Evolutionary conservation across 30 jellyfish, hydroid and myxozoan genomes (phyloP).

Genomic region (Aurelia aurita): DNA sequence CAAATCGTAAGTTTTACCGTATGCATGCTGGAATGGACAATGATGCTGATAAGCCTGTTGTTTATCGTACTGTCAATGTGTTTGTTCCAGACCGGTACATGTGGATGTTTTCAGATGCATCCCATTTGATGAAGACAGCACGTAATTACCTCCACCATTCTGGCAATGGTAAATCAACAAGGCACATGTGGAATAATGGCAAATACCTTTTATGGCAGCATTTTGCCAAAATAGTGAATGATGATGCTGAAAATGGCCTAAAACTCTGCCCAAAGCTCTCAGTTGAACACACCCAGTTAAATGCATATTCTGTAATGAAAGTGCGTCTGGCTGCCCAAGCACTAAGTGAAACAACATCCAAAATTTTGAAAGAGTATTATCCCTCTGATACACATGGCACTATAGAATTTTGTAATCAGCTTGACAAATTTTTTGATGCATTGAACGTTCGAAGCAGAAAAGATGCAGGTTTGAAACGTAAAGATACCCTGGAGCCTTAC

Average conservation of each 20-base stretch:
- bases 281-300: constrained; percentile 43
- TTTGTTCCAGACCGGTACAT: constrained; percentile 61
- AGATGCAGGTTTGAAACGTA: constrained; percentile 38
- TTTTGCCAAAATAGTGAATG: constrained; percentile 39
- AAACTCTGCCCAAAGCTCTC: constrained; percentile 53
- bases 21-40: constrained; percentile 50
- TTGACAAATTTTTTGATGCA: constrained; percentile 72
- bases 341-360: constrained; percentile 41
- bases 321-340: constrained; percentile 66
- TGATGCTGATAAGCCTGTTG: constrained; percentile 34
- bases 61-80: constrained; percentile 32
- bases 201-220: constrained; percentile 54
- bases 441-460: constrained; percentile 63
- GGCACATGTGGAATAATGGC: constrained; percentile 50
- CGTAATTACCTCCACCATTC: constrained; percentile 54
- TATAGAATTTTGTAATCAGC: constrained; percentile 49
- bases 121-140: constrained; percentile 41
- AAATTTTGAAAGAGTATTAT: constrained; percentile 32
- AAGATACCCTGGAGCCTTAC: constrained; percentile 49
- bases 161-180: constrained; percentile 40
- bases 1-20: constrained; percentile 60
- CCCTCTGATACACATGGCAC: constrained; percentile 59
- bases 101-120: constrained; percentile 48
- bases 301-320: constrained; percentile 42
- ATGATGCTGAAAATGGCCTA: constrained; percentile 52